Base-by-base conservation (phyloP, 1,140 invertebrate genomes). In the Dreissena polymorpha region DNA sequence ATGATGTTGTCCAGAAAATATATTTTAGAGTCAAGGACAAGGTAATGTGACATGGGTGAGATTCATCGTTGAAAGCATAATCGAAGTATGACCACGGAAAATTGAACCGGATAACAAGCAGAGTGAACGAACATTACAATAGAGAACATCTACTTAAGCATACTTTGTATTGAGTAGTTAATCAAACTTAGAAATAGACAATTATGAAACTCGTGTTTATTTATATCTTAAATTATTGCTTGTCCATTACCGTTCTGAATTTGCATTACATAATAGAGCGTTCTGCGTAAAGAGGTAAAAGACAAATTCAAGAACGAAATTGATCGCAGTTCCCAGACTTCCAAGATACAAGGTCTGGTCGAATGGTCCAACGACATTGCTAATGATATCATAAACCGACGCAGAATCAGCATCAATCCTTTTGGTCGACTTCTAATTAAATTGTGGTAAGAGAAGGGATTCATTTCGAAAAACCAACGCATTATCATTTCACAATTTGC, bases 221-320 rank as follows among this genome's bases (percentile, higher is more conserved):
- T 39, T n/a, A 2, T 8, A 39, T 39, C 8, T 39, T 39, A 2
- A 39, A 39, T 39, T 2, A 39, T 39, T 5, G 8, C 39, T 39
- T 39, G 2, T 39, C 39, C 39, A 39, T 39, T 2, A 39, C 2
- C 3, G 39, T 39, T 39, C 8, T 39, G 39, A 5, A 5, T 39
- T 39, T 39, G 39, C 39, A 5, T 39, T 8, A 39, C 2, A 39
- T 72, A 27, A 51, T 68, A 92, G 90, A 88, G 87, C 65, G 90
- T 92, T 0, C 81, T 92, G 0, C 85, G 92, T 69, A 89, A 92
- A 70, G 91, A 92, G 74, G 89, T 92, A 75, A 92, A 91, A 80
- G 91, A 92, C 16, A 91, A 91, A 84, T 89, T 92, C 69, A 92
- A 91, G 67, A 92, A 89, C 71, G 88, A 91, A 27, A 91, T 92